These are phyloP conservation scores for Ivindomyrus marchei DNA, from an alignment of 2,113 vertebrate species.

Conservation along the genomic window DNA sequence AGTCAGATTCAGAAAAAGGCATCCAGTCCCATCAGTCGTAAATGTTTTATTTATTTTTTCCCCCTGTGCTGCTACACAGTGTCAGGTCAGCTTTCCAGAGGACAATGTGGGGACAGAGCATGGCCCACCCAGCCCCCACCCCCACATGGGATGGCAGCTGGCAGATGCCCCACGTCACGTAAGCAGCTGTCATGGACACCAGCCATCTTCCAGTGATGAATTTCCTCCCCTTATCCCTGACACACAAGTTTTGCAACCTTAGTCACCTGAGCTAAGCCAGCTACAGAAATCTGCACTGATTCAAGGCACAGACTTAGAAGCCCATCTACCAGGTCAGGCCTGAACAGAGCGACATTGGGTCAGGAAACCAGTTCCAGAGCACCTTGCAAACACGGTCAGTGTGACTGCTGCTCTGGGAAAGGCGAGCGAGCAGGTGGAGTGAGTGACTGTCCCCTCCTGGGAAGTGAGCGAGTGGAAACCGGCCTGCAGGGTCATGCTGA, in stretches of 20 bases:
- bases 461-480: background rate
- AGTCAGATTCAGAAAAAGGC: background rate
- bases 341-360: background rate
- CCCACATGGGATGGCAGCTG: background rate
- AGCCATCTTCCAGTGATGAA: background rate
- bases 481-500: background rate
- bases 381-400: background rate
- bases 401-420: background rate
- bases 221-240: background rate
- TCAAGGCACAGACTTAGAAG: background rate
- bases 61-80: too few species aligned
- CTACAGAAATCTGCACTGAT: background rate
- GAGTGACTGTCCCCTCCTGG: background rate
- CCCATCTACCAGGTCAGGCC: background rate
- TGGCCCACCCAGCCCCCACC: background rate
- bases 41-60: background rate
- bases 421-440: background rate
- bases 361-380: background rate
- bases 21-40: background rate
- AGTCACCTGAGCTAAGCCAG: background rate
- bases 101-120: background rate
- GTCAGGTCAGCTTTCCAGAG: background rate
- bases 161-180: background rate
- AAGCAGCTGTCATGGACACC: background rate
- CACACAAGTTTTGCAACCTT: background rate